These are phyloP conservation scores for Drosophila sp. DNA, from an alignment of 1,140 invertebrate genomes.

Conservation along the genomic window DNA sequence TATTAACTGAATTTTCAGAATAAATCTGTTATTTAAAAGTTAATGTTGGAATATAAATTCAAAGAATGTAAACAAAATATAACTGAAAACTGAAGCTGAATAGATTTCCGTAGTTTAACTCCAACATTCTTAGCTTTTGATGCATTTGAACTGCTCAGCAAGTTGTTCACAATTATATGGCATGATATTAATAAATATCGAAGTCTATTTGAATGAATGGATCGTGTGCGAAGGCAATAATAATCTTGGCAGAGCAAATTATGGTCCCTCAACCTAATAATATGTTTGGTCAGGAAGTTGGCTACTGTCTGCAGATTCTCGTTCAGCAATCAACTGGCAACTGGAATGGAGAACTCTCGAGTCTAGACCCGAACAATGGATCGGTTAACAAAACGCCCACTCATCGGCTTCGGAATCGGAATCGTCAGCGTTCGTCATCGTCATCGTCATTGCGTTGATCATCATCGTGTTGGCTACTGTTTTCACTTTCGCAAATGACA, in stretches of 20 bases:
- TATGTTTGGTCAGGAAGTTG: constrained; percentile 62
- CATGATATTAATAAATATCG: constrained; percentile 49
- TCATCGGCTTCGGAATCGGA: constrained; percentile 53
- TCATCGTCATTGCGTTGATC: not conserved
- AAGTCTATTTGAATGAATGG: constrained; percentile 42
- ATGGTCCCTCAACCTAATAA: constrained; percentile 58
- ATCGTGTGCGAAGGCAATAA: constrained; percentile 22
- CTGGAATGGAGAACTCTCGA: constrained; percentile 20
- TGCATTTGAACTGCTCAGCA: not conserved
- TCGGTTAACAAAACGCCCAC: constrained; percentile 68
- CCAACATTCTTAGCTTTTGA: constrained; percentile 1
- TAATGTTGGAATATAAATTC: too few species aligned
- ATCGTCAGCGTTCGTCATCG: constrained; percentile 20
- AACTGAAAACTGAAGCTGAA: too few species aligned
- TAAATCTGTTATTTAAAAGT: too few species aligned
- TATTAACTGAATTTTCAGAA: too few species aligned
- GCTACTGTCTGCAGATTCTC: constrained; percentile 18
- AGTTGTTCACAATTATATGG: constrained; percentile 52
- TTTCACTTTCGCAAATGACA: constrained; percentile 69
- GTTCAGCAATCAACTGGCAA: constrained; percentile 37
- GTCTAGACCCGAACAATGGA: constrained; percentile 43
- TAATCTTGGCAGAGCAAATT: constrained; percentile 42
- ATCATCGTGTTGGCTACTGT: constrained; percentile 42
- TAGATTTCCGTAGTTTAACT: not conserved
- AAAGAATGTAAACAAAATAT: too few species aligned